A percentile compares a stretch with the other conserved stretches of the same genome.
phyloP scores from a whole-genome alignment of 1,140 invertebrate species.

The Holotrichia oblita region DNA sequence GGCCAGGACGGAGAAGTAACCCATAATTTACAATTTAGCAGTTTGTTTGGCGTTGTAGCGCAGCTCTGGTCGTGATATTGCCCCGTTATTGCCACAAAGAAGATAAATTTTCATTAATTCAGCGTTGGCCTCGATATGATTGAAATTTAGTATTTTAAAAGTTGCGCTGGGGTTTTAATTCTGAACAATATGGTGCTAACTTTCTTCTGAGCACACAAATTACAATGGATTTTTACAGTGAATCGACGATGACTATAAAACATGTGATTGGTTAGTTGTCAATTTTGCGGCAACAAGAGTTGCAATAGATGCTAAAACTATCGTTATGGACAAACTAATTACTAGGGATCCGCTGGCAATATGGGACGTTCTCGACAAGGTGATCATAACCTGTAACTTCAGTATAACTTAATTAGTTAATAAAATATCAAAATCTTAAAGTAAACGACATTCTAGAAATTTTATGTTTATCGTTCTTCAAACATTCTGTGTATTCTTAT shows the following conservation, averaged over 20 bases:
- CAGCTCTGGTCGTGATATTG: not conserved
- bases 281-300: too few relatives aligned
- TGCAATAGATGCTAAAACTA: too few relatives aligned
- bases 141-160: slow-evolving; percentile 18
- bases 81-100: not conserved
- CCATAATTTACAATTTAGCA: slow-evolving; percentile 21
- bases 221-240: not conserved
- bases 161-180: not conserved
- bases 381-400: too few relatives aligned
- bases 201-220: not conserved
- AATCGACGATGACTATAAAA: not conserved
- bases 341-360: too few relatives aligned
- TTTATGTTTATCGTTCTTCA: too few relatives aligned
- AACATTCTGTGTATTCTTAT: too few relatives aligned
- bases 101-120: slow-evolving; percentile 13
- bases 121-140: not conserved
- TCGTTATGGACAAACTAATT: too few relatives aligned
- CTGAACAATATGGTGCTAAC: slow-evolving; percentile 1
- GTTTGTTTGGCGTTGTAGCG: slow-evolving; percentile 10
- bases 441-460: too few relatives aligned
- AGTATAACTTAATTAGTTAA: too few relatives aligned
- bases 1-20: not conserved
- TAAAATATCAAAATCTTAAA: too few relatives aligned
- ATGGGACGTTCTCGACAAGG: too few relatives aligned
- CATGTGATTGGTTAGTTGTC: not conserved